Percentiles rank a stretch among this genome's conserved stretches.
Conservation (phyloP, 2,797 vertebrate genomes). For the Spatula versicolor region DNA sequence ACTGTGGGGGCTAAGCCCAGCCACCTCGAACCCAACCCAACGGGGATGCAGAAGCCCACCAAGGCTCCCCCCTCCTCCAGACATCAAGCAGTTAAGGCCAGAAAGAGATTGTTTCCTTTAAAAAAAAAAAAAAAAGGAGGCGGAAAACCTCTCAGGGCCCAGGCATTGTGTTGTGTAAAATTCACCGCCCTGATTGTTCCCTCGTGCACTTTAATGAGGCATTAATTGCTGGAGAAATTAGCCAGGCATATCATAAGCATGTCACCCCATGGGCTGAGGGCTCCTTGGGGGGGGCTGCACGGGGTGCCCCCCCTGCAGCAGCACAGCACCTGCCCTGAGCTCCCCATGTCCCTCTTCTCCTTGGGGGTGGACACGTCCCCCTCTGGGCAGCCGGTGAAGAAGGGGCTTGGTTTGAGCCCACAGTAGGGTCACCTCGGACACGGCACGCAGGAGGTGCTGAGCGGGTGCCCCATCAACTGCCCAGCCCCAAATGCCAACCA, state of each 20-base stretch:
- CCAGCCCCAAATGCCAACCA: not conserved
- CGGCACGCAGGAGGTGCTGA: not conserved
- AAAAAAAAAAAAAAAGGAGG: not conserved
- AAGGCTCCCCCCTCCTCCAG: not conserved
- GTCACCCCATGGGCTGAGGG: not conserved
- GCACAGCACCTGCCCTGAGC: not conserved
- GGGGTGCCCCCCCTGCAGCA: not conserved
- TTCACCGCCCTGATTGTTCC: constrained; percentile 33
- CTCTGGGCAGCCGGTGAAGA: not conserved
- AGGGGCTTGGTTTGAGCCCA: not conserved
- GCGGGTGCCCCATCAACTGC: not conserved
- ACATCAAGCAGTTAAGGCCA: constrained; percentile 4
- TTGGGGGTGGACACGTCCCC: not conserved
- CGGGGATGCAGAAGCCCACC: not conserved
- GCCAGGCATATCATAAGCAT: not conserved
- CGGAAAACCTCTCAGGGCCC: not conserved
- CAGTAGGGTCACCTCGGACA: too few relatives aligned
- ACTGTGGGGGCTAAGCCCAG: not conserved
- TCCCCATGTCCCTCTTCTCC: not conserved
- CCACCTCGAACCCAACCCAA: not conserved
- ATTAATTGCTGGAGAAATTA: constrained; percentile 48
- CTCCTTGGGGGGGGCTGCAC: not conserved
- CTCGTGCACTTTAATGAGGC: constrained; percentile 47
- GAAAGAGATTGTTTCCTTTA: constrained; percentile 36
- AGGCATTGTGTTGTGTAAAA: constrained; percentile 13